Evolutionary conservation across 2,888 invertebrate genomes (phyloP).

Genomic region (Blastobasis adustella): DNA sequence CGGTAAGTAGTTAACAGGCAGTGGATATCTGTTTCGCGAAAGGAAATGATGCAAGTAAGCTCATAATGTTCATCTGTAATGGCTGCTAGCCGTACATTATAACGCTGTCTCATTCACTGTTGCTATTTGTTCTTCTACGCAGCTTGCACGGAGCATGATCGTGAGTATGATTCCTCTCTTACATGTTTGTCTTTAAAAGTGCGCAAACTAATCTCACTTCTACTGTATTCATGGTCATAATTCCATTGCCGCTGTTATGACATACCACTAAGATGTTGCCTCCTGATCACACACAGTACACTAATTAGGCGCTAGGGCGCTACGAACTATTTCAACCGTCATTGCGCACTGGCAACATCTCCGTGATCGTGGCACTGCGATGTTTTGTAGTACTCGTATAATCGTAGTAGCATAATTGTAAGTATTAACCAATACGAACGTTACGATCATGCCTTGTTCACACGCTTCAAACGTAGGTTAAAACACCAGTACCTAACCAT

Average conservation of each 20-base stretch:
- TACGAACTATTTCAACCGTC: not conserved
- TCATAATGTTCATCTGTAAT: slow-evolving; percentile 32
- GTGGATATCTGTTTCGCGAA: slow-evolving; percentile 1
- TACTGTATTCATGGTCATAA: slow-evolving; percentile 7
- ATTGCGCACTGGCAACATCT: slow-evolving; percentile 57
- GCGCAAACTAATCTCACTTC: slow-evolving; percentile 21
- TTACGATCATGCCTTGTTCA: too few relatives aligned
- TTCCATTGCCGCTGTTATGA: too few relatives aligned
- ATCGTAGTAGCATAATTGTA: too few relatives aligned
- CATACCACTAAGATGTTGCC: slow-evolving; percentile 38
- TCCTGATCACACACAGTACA: slow-evolving; percentile 8
- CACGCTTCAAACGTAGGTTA: too few relatives aligned
- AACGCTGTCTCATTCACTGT: slow-evolving; percentile 75
- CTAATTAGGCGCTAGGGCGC: not conserved
- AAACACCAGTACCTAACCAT: too few relatives aligned
- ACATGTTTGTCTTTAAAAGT: slow-evolving; percentile 24
- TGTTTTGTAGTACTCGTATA: slow-evolving; percentile 26
- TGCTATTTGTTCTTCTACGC: slow-evolving; percentile 79
- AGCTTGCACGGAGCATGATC: slow-evolving; percentile 95
- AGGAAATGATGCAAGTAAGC: slow-evolving; percentile 22
- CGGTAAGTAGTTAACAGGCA: too few relatives aligned
- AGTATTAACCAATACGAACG: too few relatives aligned
- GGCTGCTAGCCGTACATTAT: slow-evolving; percentile 39
- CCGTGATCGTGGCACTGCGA: slow-evolving; percentile 35
- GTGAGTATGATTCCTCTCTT: slow-evolving; percentile 79